A percentile compares a stretch with the other conserved stretches of the same genome.
These are phyloP conservation scores for Bedellia somnulentella DNA, from an alignment of 2,888 invertebrate genomes.

Conservation along the genomic window DNA sequence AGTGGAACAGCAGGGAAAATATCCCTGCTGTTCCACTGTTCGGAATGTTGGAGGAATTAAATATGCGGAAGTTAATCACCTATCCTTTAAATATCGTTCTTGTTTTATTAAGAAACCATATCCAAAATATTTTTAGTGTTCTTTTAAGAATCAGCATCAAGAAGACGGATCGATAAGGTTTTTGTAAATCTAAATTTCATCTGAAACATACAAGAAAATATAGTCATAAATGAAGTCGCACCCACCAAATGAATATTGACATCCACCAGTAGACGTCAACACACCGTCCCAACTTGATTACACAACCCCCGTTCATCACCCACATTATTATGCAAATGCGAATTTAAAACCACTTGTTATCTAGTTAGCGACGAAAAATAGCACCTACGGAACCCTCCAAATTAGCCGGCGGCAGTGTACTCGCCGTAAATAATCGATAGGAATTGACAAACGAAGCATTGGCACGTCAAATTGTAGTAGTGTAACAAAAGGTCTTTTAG, in stretches of 20 bases:
- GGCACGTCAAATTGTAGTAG: constrained; percentile 54
- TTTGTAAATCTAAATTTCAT: too few species aligned
- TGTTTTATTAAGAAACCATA: too few species aligned
- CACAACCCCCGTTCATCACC: constrained; percentile 18
- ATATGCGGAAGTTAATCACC: too few species aligned
- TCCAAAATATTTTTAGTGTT: too few species aligned
- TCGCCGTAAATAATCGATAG: constrained; percentile 51
- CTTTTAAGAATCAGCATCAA: too few species aligned
- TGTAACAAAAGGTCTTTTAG: constrained; percentile 25
- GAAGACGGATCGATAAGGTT: too few species aligned
- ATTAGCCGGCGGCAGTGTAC: constrained; percentile 43
- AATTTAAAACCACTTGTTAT: constrained; percentile 62
- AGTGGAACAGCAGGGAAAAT: too few species aligned
- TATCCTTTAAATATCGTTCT: too few species aligned
- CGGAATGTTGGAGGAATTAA: too few species aligned
- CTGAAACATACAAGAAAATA: too few species aligned
- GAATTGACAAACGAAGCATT: constrained; percentile 61
- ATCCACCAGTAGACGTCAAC: constrained; percentile 5
- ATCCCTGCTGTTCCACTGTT: too few species aligned
- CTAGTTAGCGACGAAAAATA: constrained; percentile 57
- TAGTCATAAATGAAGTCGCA: too few species aligned
- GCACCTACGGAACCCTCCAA: constrained; percentile 35
- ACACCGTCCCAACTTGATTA: constrained; percentile 27
- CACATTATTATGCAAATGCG: constrained; percentile 56
- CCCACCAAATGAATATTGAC: constrained; percentile 2